These are phyloP conservation scores for Falco berigora DNA, from an alignment of 2,797 vertebrate genomes.

Conservation along the genomic window DNA sequence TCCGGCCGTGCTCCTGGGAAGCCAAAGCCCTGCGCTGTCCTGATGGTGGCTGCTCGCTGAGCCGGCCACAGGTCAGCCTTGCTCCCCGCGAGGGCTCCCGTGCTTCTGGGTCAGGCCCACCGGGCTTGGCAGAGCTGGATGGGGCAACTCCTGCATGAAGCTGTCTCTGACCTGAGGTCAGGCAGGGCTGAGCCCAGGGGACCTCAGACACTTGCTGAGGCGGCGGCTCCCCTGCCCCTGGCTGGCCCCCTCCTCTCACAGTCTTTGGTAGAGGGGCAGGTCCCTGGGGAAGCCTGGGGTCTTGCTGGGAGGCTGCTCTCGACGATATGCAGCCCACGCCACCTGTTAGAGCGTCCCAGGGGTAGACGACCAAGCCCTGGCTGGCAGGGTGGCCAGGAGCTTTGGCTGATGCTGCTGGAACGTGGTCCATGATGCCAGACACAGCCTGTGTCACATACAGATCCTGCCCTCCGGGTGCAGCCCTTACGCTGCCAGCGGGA, in stretches of 20 bases:
- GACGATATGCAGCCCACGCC: fast-evolving
- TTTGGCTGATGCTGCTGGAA: not conserved
- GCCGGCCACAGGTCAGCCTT: not conserved
- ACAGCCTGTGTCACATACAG: not conserved
- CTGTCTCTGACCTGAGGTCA: not conserved
- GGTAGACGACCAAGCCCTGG: not conserved
- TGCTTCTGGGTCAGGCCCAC: not conserved
- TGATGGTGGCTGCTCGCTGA: not conserved
- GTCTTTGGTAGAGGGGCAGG: not conserved
- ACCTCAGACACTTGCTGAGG: constrained; percentile 38
- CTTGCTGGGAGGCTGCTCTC: not conserved
- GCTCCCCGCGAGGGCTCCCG: not conserved
- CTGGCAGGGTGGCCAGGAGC: not conserved
- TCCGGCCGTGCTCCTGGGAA: not conserved
- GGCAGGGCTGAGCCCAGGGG: constrained; percentile 11
- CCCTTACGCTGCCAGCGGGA: not conserved
- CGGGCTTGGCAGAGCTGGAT: not conserved
- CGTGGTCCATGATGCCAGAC: not conserved
- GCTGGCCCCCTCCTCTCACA: not conserved
- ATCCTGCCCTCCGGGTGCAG: not conserved
- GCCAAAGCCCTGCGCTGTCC: not conserved
- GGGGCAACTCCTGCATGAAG: not conserved
- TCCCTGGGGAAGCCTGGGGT: not conserved
- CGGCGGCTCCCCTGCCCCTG: not conserved
- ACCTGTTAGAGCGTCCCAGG: not conserved